Percentiles rank a stretch among this genome's conserved stretches.
These are phyloP conservation scores for Drosophila mayri DNA, from an alignment of 1,140 invertebrate genomes.

Conservation along the genomic window DNA sequence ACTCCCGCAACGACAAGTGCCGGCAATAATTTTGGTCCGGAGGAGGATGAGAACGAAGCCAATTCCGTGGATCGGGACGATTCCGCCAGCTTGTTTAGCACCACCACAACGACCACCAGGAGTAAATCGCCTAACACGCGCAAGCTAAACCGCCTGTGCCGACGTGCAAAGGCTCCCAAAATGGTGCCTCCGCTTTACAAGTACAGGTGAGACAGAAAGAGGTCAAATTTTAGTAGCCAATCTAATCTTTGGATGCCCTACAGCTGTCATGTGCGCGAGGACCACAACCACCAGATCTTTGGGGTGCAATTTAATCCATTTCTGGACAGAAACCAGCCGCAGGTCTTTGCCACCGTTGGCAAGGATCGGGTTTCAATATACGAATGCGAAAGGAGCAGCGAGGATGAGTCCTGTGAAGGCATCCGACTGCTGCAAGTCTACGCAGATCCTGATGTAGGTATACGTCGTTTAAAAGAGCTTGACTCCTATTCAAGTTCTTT, in stretches of 20 bases:
- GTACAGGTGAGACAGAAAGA: constrained; percentile 87
- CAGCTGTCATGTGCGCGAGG: constrained; percentile 94
- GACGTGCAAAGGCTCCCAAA: constrained; percentile 87
- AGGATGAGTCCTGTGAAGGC: constrained; percentile 86
- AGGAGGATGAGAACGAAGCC: constrained; percentile 32
- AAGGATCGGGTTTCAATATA: constrained; percentile 97
- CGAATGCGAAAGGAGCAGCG: constrained; percentile 88
- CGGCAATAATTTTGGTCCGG: constrained; percentile 27
- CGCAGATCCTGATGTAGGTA: constrained; percentile 94
- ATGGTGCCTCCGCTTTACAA: constrained; percentile 92
- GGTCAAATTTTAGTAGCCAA: background rate
- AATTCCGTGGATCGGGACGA: constrained; percentile 86
- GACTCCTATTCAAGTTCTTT: background rate
- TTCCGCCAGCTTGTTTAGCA: constrained; percentile 93
- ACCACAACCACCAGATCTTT: constrained; percentile 97
- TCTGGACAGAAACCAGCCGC: constrained; percentile 92
- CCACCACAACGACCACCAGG: constrained; percentile 93
- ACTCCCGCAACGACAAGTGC: constrained; percentile 7
- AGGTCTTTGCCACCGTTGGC: constrained; percentile 96
- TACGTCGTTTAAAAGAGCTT: background rate
- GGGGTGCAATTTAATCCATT: constrained; percentile 97
- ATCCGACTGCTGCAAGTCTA: constrained; percentile 96
- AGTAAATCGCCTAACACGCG: constrained; percentile 94
- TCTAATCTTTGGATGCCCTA: constrained; percentile 16
- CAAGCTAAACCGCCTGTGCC: constrained; percentile 86